Evolutionary conservation across 2,797 vertebrate genomes (phyloP).

Genomic region (Cetoscarus ocellatus): DNA sequence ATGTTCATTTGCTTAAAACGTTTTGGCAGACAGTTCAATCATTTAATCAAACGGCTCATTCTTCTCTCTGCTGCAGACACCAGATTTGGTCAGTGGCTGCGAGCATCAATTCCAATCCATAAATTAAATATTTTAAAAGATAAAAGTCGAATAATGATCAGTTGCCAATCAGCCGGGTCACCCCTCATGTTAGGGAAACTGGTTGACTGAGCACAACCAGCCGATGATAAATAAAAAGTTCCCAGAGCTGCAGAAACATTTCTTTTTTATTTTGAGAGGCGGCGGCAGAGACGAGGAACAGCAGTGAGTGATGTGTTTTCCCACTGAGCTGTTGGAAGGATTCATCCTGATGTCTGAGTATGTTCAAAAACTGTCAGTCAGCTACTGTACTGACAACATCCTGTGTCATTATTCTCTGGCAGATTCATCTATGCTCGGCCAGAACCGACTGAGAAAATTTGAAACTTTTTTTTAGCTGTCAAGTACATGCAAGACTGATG

Average conservation of each 20-base stretch:
- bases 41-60: no score
- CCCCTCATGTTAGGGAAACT: no score
- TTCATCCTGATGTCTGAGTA: conserved; percentile 41
- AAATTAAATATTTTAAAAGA: no score
- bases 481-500: conserved; percentile 1
- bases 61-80: no score
- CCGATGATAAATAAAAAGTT: background rate
- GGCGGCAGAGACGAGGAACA: conserved; percentile 16
- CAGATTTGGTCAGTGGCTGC: no score
- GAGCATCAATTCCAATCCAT: no score
- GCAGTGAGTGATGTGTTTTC: conserved; percentile 34
- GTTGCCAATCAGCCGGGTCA: no score
- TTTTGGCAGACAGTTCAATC: no score
- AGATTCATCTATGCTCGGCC: conserved; percentile 14
- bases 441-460: conserved; percentile 18
- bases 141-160: no score
- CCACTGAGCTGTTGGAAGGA: conserved; percentile 29
- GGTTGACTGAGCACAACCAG: background rate
- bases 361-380: conserved; percentile 29
- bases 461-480: conserved; percentile 21
- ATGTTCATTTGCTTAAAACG: no score
- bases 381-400: conserved; percentile 22
- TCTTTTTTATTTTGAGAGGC: conserved; percentile 13
- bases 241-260: background rate
- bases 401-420: conserved; percentile 33